Percentiles rank a stretch among this genome's conserved stretches.
phyloP scores from a whole-genome alignment of 2,888 invertebrate species.

The Phengaris arion region DNA sequence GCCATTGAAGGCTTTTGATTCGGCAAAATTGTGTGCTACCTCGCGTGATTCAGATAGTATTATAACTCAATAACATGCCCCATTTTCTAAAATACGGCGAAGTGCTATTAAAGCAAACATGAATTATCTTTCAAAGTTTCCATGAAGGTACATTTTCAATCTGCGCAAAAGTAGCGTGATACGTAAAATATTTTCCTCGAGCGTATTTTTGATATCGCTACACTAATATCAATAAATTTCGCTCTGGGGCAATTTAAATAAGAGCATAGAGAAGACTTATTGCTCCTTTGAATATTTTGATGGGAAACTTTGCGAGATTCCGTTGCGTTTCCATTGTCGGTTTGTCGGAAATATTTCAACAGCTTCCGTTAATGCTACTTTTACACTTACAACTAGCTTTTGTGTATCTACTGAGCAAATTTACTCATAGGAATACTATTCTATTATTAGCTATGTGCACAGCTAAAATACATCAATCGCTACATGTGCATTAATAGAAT shows the following conservation, averaged over 20 bases:
- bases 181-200: conserved; percentile 27
- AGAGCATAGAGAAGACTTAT: conserved; percentile 21
- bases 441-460: no score
- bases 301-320: background rate
- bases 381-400: no score
- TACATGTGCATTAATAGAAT: background rate
- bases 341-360: background rate
- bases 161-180: conserved; percentile 27
- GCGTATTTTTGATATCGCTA: conserved; percentile 27
- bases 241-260: conserved; percentile 29
- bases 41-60: conserved; percentile 15
- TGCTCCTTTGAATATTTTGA: conserved; percentile 29
- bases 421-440: no score
- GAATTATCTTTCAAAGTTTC: conserved; percentile 18
- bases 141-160: conserved; percentile 24
- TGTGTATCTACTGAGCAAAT: no score
- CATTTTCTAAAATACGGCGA: conserved; percentile 10
- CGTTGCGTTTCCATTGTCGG: background rate
- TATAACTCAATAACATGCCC: conserved; percentile 14
- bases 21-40: background rate
- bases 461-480: no score
- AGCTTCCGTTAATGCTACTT: background rate
- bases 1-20: no score
- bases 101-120: conserved; percentile 26
- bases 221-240: conserved; percentile 31